phyloP scores from a whole-genome alignment of 1,140 invertebrate species.

The Chymomyza costata region DNA sequence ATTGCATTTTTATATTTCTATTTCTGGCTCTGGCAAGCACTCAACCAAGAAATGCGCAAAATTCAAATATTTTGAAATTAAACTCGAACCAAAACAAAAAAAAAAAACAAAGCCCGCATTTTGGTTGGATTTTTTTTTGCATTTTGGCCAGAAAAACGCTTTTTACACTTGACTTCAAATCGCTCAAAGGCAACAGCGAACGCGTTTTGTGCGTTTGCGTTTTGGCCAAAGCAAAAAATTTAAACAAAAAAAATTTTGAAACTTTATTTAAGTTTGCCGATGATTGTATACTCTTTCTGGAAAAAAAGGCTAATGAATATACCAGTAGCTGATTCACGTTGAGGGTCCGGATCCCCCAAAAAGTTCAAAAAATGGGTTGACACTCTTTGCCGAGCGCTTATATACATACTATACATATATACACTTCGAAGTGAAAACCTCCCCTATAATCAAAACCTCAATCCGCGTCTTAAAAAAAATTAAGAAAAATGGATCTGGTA shows the following conservation, averaged over 20 bases:
- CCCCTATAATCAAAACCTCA: no score
- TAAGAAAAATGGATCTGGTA: no score
- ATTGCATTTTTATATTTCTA: conserved; percentile 2
- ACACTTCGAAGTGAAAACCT: no score
- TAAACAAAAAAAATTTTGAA: no score
- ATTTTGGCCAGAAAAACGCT: conserved; percentile 60
- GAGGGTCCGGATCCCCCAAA: neutral
- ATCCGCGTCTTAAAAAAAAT: no score
- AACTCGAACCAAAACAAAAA: conserved; percentile 22
- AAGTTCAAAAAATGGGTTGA: neutral
- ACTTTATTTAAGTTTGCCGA: no score
- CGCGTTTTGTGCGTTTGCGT: conserved; percentile 62
- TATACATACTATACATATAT: no score
- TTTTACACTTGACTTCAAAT: conserved; percentile 73
- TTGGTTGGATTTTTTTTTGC: conserved; percentile 31
- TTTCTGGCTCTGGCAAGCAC: conserved; percentile 17
- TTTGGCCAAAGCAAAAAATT: conserved; percentile 46
- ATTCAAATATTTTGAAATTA: conserved; percentile 73
- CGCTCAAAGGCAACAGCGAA: conserved; percentile 54
- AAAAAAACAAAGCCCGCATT: conserved; percentile 49
- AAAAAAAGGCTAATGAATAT: conserved; percentile 14
- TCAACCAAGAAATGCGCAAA: conserved; percentile 70
- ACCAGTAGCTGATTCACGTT: neutral
- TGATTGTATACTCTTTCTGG: no score
- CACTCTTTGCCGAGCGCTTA: no score